A percentile compares a stretch with the other conserved stretches of the same genome.
Evolutionary conservation across 53 echinoderm and acorn worm species (phyloP).

Genomic region (Holothuria scabra): DNA sequence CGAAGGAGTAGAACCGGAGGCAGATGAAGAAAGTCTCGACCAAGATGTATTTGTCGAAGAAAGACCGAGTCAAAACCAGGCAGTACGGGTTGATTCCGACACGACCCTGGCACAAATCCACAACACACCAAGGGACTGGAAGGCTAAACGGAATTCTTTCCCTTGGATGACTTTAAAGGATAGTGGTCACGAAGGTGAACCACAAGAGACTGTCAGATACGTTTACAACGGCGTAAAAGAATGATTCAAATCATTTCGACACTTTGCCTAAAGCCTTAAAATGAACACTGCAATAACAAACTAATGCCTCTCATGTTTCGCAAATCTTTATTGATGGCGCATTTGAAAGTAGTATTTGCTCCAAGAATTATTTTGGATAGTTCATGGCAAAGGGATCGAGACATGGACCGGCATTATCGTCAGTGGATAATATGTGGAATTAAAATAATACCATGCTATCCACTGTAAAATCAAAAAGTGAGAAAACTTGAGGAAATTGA

Average conservation of each 20-base stretch:
- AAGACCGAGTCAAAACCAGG: neutral
- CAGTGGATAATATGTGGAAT: no score
- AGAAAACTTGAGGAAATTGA: no score
- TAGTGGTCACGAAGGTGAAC: slow-evolving; percentile 39
- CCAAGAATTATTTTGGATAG: no score
- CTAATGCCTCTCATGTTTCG: no score
- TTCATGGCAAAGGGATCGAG: no score
- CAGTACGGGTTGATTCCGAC: neutral
- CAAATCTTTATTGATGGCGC: no score
- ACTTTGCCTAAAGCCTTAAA: no score
- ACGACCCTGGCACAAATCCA: slow-evolving; percentile 34
- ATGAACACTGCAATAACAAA: no score
- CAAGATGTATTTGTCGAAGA: slow-evolving; percentile 13
- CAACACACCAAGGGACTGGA: slow-evolving; percentile 54
- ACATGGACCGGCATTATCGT: no score
- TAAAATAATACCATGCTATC: no score
- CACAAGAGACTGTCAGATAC: slow-evolving; percentile 49
- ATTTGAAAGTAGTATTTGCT: no score
- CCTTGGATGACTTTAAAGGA: slow-evolving; percentile 55
- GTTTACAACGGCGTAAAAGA: slow-evolving; percentile 64
- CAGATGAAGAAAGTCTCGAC: slow-evolving; percentile 43
- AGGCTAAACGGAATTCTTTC: slow-evolving; percentile 60
- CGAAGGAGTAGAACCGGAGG: slow-evolving; percentile 47
- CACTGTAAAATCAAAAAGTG: no score
- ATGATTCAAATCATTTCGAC: neutral